Evolutionary conservation across 2,888 invertebrate species (phyloP).

Genomic region (Hedya salicella): DNA sequence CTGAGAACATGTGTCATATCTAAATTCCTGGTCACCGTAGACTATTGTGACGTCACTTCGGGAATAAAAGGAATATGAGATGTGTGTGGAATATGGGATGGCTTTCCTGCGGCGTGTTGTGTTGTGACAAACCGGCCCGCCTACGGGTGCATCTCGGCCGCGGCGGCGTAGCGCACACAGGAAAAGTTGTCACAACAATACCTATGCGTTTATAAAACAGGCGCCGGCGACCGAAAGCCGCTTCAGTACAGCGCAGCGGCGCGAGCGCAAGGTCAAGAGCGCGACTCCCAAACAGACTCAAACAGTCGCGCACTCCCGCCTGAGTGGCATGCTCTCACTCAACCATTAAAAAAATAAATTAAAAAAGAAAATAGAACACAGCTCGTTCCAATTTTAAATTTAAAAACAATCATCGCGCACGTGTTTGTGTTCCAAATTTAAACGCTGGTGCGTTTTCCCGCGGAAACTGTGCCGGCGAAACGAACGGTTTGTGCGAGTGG

Average conservation of each 20-base stretch:
- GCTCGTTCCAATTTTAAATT: slow-evolving; percentile 32
- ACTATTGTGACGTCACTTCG: not conserved
- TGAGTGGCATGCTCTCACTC: slow-evolving; percentile 62
- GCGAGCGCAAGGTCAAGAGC: slow-evolving; percentile 80
- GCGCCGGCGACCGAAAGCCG: slow-evolving; percentile 71
- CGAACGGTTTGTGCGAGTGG: slow-evolving; percentile 27
- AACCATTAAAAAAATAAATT: slow-evolving; percentile 51
- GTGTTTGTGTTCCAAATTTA: slow-evolving; percentile 69
- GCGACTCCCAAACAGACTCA: slow-evolving; percentile 73
- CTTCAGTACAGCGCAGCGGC: slow-evolving; percentile 74
- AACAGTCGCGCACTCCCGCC: slow-evolving; percentile 57
- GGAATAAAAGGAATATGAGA: not conserved
- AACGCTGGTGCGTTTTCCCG: slow-evolving; percentile 54
- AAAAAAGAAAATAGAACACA: slow-evolving; percentile 43
- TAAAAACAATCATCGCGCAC: slow-evolving; percentile 22
- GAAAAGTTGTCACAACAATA: slow-evolving; percentile 81
- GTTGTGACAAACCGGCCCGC: slow-evolving; percentile 26
- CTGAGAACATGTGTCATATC: no score
- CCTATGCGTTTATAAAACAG: slow-evolving; percentile 78
- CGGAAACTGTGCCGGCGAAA: slow-evolving; percentile 47
- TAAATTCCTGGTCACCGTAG: not conserved
- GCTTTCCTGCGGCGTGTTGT: no score
- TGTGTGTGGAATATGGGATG: slow-evolving; percentile 11
- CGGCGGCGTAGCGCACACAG: slow-evolving; percentile 57
- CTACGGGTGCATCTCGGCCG: slow-evolving; percentile 41